phyloP scores from a whole-genome alignment of 2,888 invertebrate species.

The Macrosiphum euphorbiae region DNA sequence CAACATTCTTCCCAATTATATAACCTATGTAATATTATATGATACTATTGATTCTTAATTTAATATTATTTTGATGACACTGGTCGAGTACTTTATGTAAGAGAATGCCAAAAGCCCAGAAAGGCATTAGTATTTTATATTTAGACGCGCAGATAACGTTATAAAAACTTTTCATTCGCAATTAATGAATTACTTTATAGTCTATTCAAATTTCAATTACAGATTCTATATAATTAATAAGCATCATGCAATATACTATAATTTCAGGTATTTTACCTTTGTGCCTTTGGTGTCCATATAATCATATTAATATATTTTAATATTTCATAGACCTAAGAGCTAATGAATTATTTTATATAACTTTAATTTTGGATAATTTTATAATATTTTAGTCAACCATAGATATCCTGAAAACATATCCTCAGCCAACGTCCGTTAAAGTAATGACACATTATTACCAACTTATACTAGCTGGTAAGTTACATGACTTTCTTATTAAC shows the following conservation, averaged over 20 bases:
- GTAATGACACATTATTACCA: conserved; percentile 65
- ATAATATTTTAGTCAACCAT: conserved; percentile 57
- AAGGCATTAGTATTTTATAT: not conserved
- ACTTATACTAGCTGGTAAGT: conserved; percentile 39
- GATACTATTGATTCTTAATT: not conserved
- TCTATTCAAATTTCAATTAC: not conserved
- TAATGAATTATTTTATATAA: not conserved
- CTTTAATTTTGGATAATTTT: not conserved
- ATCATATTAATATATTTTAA: not conserved
- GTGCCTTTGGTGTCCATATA: not conserved
- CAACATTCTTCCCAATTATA: not conserved
- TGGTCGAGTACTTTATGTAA: not conserved
- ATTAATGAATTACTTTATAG: no score
- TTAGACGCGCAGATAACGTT: not conserved
- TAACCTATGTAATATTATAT: not conserved
- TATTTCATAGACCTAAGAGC: not conserved
- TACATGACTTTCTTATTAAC: not conserved
- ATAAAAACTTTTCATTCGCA: not conserved
- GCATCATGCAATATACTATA: not conserved
- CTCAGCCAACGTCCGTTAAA: conserved; percentile 66
- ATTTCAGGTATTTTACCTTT: not conserved
- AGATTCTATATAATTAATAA: not conserved
- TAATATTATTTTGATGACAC: not conserved
- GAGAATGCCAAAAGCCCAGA: not conserved
- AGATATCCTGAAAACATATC: conserved; percentile 65